Percentiles rank a stretch among this genome's conserved stretches.
Evolutionary conservation across 2,888 invertebrate genomes (phyloP).

Genomic region (Hipparchia sbordonii): DNA sequence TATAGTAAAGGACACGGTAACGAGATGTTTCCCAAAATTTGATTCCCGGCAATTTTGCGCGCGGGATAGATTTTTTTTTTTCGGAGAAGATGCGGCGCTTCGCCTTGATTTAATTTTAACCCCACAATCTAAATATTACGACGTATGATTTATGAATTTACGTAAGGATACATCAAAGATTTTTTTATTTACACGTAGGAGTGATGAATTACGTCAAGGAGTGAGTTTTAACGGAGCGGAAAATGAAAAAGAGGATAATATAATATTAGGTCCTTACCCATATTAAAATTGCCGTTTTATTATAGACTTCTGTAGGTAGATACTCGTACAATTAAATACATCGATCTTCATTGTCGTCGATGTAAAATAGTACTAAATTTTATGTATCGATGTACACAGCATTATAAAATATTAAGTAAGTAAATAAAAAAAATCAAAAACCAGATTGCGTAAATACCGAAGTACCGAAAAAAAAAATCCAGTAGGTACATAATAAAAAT

Average conservation of each 20-base stretch:
- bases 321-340: no score
- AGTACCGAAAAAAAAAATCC: no score
- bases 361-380: no score
- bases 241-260: background rate
- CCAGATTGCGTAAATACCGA: no score
- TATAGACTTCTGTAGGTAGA: no score
- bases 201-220: constrained; percentile 22
- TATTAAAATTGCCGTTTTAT: no score
- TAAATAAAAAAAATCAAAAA: no score
- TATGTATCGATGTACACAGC: no score
- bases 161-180: constrained; percentile 23
- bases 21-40: constrained; percentile 72
- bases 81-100: constrained; percentile 52
- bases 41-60: constrained; percentile 67
- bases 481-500: no score
- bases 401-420: no score
- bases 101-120: constrained; percentile 57
- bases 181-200: constrained; percentile 21
- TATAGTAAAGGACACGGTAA: constrained; percentile 57
- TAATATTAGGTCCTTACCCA: background rate
- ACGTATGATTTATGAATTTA: constrained; percentile 41
- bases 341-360: no score
- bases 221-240: constrained; percentile 3
- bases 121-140: constrained; percentile 48
- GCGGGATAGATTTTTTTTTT: constrained; percentile 61